phyloP scores from a whole-genome alignment of 2,797 vertebrate species.

The Lycodopsis pacificus region DNA sequence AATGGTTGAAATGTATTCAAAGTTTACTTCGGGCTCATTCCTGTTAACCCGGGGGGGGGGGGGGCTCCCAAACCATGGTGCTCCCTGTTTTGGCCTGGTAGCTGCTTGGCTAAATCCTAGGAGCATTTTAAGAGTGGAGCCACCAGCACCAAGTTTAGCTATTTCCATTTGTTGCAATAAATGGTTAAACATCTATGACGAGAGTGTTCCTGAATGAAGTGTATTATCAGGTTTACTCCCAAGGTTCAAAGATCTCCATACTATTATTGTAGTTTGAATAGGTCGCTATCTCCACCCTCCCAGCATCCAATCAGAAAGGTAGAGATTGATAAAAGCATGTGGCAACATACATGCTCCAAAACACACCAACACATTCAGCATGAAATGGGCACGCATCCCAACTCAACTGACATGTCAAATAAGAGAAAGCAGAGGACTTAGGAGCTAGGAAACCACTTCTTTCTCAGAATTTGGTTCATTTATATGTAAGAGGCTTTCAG shows the following conservation, averaged over 20 bases:
- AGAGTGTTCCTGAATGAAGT: too few relatives aligned
- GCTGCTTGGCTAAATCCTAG: too few relatives aligned
- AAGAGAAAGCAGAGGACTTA: constrained; percentile 11
- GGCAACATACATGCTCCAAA: constrained; percentile 26
- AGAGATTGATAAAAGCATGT: constrained; percentile 20
- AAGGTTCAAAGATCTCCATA: constrained; percentile 9
- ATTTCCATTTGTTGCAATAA: too few relatives aligned
- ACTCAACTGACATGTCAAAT: not conserved
- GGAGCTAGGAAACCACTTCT: constrained; percentile 39
- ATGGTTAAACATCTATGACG: too few relatives aligned
- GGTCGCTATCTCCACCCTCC: constrained; percentile 13
- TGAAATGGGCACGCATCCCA: not conserved
- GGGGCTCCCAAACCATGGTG: too few relatives aligned
- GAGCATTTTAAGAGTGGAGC: too few relatives aligned
- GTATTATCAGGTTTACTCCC: constrained; percentile 1
- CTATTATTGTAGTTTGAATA: constrained; percentile 49
- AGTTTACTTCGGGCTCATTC: too few relatives aligned
- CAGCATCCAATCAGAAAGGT: constrained; percentile 43
- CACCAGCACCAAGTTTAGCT: too few relatives aligned
- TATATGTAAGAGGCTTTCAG: constrained; percentile 72
- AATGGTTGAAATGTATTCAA: too few relatives aligned
- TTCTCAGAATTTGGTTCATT: constrained; percentile 65
- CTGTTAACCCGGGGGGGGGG: too few relatives aligned
- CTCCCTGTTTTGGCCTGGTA: too few relatives aligned
- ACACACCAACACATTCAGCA: not conserved